Evolutionary conservation across 1,140 invertebrate genomes (phyloP), one percentile per base, ranked within the genome.

Genomic region (Hesperophylax magnus): DNA sequence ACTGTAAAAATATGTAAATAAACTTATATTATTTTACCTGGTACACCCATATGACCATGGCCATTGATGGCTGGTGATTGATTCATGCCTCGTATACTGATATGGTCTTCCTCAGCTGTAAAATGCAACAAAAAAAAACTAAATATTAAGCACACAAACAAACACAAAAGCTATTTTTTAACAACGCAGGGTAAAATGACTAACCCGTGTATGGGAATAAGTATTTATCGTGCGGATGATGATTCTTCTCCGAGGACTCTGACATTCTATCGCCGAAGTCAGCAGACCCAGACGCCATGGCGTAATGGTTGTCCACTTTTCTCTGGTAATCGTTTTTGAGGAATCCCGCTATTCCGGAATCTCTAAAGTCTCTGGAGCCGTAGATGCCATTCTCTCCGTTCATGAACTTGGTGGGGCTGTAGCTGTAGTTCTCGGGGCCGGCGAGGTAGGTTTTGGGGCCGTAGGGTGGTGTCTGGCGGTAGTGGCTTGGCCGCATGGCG

Each of bases 141-240:
- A 47, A 74, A 53, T 39, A 53, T 34, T 60, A 22, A 60, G 17
- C 14, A 11, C 3, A 69, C n/a, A 47, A 34, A n/a, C 9, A 65
- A 31, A 47, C 39, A 47, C 39, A 47, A 47, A 47, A 47, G 9
- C 9, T 78, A 78, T 24, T 39, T 65, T n/a, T 61, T 56, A 58
- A 61, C 52, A 75, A 31, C 53, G 22, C 58, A 58, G 9, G 3
- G n/a, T 65, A 52, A 67, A 34, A 77, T 69, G 67, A 56, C 27
- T 34, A 85, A 92, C 92, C 92, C 86, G 94, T 95, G 84, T 95
- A 95, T 0, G 94, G 94, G 84, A 95, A 95, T 71, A 94, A 87
- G 87, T 95, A 96, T 88, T 95, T 95, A 83, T 95, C 94, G 72
- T 93, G 93, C 9, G 93, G 85, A 80, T 93, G 93, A 86, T 93